Evolutionary conservation across 2,797 vertebrate species (phyloP).

Genomic region (Harpagifer antarcticus): DNA sequence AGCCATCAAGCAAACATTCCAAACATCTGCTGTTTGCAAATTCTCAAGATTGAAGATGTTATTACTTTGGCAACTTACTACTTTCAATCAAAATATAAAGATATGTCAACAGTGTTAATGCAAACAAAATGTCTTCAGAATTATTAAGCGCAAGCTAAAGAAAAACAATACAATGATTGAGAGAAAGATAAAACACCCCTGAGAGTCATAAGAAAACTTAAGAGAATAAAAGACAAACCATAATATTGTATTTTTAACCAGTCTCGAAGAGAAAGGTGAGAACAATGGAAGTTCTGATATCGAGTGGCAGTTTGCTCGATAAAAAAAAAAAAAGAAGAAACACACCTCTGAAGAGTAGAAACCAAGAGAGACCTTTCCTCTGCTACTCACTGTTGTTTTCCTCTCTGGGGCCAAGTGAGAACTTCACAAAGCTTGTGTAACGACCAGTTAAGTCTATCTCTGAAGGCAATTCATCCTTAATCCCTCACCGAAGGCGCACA

Average conservation of each 20-base stretch:
- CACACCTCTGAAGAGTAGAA: slow-evolving; percentile 48
- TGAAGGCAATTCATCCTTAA: slow-evolving; percentile 84
- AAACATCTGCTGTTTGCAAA: neutral
- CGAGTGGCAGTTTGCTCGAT: slow-evolving; percentile 40
- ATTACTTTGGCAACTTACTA: neutral
- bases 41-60: neutral
- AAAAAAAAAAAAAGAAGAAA: slow-evolving; percentile 32
- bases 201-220: slow-evolving; percentile 21
- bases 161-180: slow-evolving; percentile 8
- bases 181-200: slow-evolving; percentile 24
- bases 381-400: slow-evolving; percentile 60
- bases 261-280: slow-evolving; percentile 57
- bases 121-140: neutral
- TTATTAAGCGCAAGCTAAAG: neutral
- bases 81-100: neutral
- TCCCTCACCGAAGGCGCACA: slow-evolving; percentile 51
- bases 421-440: slow-evolving; percentile 77
- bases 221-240: neutral
- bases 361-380: slow-evolving; percentile 48
- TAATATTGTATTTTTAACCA: slow-evolving; percentile 8
- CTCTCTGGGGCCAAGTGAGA: slow-evolving; percentile 64
- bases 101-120: slow-evolving; percentile 6
- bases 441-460: slow-evolving; percentile 77
- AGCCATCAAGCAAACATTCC: neutral
- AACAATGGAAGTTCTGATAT: slow-evolving; percentile 65